phyloP scores from a whole-genome alignment of 2,888 invertebrate species.

The Eupithecia insigniata region DNA sequence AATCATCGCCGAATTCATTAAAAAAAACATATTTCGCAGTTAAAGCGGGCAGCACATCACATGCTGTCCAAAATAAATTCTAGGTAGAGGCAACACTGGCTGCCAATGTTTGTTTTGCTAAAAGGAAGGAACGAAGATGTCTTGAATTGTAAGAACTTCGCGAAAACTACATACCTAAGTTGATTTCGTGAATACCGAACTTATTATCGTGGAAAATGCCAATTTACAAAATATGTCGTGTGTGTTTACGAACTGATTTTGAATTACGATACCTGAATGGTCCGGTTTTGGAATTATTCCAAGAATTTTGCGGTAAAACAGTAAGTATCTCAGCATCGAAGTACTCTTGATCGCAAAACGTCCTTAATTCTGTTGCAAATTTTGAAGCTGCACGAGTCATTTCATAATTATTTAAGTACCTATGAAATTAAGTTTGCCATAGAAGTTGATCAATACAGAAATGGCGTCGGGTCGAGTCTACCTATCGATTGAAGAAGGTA shows the following conservation, averaged over 20 bases:
- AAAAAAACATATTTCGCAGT: not conserved
- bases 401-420: not conserved
- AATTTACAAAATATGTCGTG: slow-evolving; percentile 6
- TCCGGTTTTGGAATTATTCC: not conserved
- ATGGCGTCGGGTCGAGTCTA: not conserved
- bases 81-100: not conserved
- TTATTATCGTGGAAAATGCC: not conserved
- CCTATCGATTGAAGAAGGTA: not conserved
- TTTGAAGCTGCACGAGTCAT: not conserved
- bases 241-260: slow-evolving; percentile 8
- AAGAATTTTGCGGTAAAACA: not conserved
- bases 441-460: slow-evolving; percentile 6
- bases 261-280: not conserved
- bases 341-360: not conserved
- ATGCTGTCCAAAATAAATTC: not conserved
- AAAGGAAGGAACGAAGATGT: not conserved
- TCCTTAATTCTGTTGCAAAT: not conserved
- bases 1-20: too few species aligned
- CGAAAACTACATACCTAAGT: not conserved
- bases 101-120: not conserved
- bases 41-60: not conserved
- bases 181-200: not conserved
- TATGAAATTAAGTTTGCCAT: not conserved
- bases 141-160: not conserved
- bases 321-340: not conserved